phyloP scores from a whole-genome alignment of 2,797 vertebrate species.

The Sarcoramphus papa region DNA sequence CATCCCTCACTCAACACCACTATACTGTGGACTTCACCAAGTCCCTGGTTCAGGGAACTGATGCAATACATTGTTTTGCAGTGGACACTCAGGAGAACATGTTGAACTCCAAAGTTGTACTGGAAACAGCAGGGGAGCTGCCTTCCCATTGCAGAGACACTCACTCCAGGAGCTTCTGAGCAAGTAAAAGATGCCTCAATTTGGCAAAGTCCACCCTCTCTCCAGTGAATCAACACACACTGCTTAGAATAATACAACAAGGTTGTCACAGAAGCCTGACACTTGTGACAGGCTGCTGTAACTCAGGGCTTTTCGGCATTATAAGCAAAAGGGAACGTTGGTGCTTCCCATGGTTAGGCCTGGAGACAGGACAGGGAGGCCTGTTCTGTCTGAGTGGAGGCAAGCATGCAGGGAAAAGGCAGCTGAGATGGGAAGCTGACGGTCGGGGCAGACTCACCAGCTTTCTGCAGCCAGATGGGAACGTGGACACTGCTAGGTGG shows the following conservation, averaged over 20 bases:
- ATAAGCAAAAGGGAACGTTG: not conserved
- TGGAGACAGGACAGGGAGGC: not conserved
- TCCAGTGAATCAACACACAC: not conserved
- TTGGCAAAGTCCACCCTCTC: not conserved
- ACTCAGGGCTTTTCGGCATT: not conserved
- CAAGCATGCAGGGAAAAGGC: not conserved
- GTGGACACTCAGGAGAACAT: rapidly evolving
- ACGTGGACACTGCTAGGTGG: not conserved
- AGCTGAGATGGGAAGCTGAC: not conserved
- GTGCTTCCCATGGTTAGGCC: not conserved
- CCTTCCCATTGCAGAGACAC: not conserved
- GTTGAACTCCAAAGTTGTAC: not conserved
- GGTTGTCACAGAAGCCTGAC: not conserved
- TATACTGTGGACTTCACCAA: not conserved
- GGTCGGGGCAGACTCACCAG: not conserved
- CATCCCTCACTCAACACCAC: not conserved
- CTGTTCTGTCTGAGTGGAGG: not conserved
- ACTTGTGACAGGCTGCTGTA: not conserved
- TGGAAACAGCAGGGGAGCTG: not conserved
- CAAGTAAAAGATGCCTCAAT: not conserved
- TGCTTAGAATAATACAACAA: not conserved
- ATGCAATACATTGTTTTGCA: not conserved
- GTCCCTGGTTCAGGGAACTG: not conserved
- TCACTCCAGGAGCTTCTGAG: not conserved
- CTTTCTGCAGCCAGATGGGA: not conserved